Base-by-base conservation (phyloP, 2,797 vertebrate species). In the Gallirallus australis region DNA sequence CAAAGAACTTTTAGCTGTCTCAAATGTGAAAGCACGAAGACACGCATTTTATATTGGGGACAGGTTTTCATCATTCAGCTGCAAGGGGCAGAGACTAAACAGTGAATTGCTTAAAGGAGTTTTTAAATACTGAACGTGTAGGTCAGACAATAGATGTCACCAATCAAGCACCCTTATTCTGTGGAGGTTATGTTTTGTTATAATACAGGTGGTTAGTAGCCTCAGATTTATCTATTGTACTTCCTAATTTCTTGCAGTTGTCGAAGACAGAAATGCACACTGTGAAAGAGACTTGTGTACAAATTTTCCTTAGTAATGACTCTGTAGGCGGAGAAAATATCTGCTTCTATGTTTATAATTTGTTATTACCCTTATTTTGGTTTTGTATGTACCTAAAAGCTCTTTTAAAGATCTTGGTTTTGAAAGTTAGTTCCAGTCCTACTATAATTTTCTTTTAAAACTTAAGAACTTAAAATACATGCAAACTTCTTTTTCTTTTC, bases 401-500 rank as follows among this genome's bases (percentile, higher is more conserved):
- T 39, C 7, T 33, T 57, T 8, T 59, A 9, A 79, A 54, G 21
- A 8, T 37, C 25, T 18, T 54, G 82, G 3, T 65, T 82, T 53
- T 90, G 70, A 63, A 94, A 86, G 56, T 48, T 71, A 77, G 30
- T 84, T n/a, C 6, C 6, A 59, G 9, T 53, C 84, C 15, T 27
- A n/a, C 24, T 30, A 2, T 52, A 40, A 60, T 89, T 92, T 83
- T 73, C 23, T 95, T 92, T 48, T 68, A 19, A 24, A 88, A 28
- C 53, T 69, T 89, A 27, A 23, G 21, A 25, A 72, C 42, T 91
- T 77, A 63, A 82, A 94, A 82, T 85, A 15, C 63, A 94, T 68
- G 61, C 50, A 86, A 95, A 45, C 11, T 88, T 89, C 52, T 96
- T 89, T 50, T 50, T 24, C 88, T 94, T 93, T 94, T 78, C 33